phyloP scores from a whole-genome alignment of 2,888 invertebrate species.

The Mimas tiliae region DNA sequence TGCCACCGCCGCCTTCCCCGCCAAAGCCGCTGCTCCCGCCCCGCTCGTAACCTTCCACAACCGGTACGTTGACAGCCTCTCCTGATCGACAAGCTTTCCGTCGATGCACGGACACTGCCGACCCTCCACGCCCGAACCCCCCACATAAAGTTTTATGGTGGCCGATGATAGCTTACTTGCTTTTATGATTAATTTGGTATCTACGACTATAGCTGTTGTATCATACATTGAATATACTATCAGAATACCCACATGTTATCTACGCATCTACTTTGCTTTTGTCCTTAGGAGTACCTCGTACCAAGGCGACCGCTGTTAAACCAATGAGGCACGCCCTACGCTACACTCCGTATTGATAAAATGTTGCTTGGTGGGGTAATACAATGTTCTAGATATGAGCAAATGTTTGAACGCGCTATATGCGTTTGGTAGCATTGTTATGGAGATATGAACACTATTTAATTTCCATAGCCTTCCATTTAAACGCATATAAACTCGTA shows the following conservation, averaged over 20 bases:
- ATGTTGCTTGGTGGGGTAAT: background rate
- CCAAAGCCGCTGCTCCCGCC: constrained; percentile 75
- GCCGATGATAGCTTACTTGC: background rate
- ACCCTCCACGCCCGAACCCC: constrained; percentile 14
- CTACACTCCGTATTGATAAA: constrained; percentile 12
- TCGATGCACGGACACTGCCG: constrained; percentile 38
- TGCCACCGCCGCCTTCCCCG: constrained; percentile 59
- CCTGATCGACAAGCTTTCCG: constrained; percentile 61
- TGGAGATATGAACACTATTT: background rate
- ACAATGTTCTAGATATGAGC: constrained; percentile 6
- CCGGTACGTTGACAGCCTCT: constrained; percentile 72
- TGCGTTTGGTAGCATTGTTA: constrained; percentile 1
- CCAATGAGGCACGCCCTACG: constrained; percentile 21
- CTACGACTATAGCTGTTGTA: background rate
- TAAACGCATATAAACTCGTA: background rate
- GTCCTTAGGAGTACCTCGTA: background rate
- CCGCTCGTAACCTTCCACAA: constrained; percentile 76
- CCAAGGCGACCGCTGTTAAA: background rate
- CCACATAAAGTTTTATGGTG: background rate
- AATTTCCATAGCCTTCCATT: background rate
- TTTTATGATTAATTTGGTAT: background rate
- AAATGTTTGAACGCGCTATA: background rate
- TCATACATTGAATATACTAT: background rate
- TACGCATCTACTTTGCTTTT: constrained; percentile 6
- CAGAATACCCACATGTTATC: background rate